Evolutionary conservation across 64 coral and sea anemone genomes (phyloP), one percentile per base, ranked within the genome.

Genomic region (Cladopsammia gracilis): DNA sequence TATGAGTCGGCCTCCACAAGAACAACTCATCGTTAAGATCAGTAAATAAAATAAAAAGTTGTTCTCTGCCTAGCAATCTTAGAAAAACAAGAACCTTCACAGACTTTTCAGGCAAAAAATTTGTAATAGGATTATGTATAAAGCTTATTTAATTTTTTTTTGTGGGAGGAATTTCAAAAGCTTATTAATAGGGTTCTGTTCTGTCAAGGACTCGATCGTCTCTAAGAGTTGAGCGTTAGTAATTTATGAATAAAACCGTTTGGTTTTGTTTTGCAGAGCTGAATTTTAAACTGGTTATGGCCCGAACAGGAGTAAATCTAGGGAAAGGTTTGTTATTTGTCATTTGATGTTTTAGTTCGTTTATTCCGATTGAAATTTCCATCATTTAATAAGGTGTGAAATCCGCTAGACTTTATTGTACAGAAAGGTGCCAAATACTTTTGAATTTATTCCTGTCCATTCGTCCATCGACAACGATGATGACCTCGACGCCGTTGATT

Each of bases 251-350:
- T 56, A 56, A 22, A 14, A 12, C 42, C 26, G 6, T 49, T 49
- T 66, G 15, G 54, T 76, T 80, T 80, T 47, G 59, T 95, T 95
- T 72, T 88, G 12, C 71, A 98, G 96, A 95, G 60, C 82, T 98
- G 56, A 98, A 98, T 79, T 98, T 98, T 78, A 95, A 95, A 47
- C 77, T 98, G 47, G 89, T 98, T 24, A 98, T 98, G 96, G 89
- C 89, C 23, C 84, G 69, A 45, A 88, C 93, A 46, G 96, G 96
- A 62, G 88, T 95, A 49, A 92, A 58, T 54, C 7, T 92, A 18
- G 23, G 81, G 11, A 89, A 95, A 95, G 96, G 96, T 98, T 86
- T 58, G 93, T 95, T 43, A 13, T 57, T 14, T 67, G 16, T 48
- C 49, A 10, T 71, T 71, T 11, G 23, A 10, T 50, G 62, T 88